A percentile compares a stretch with the other conserved stretches of the same genome.
phyloP scores from a whole-genome alignment of 2,888 invertebrate species.

The Dugesia japonica region DNA sequence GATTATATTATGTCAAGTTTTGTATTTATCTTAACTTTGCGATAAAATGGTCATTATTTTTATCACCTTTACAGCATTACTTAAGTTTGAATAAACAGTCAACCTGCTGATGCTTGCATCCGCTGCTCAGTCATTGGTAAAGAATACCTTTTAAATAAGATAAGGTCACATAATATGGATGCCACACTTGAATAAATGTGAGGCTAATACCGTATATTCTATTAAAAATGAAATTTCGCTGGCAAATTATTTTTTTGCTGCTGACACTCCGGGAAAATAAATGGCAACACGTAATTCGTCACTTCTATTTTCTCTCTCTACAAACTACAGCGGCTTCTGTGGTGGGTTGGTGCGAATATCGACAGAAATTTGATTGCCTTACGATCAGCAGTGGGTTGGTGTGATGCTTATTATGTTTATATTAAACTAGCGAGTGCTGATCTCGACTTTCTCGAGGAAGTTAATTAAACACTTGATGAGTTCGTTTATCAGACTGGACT shows the following conservation, averaged over 20 bases:
- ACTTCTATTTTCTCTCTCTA: background rate
- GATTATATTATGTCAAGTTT: constrained; percentile 8
- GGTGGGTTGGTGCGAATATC: constrained; percentile 5
- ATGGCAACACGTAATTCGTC: constrained; percentile 14
- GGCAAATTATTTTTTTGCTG: constrained; percentile 6
- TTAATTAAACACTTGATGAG: constrained; percentile 20
- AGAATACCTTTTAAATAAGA: background rate
- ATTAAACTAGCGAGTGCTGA: constrained; percentile 5
- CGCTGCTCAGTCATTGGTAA: constrained; percentile 2
- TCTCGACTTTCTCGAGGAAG: constrained; percentile 13
- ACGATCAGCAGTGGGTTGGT: constrained; percentile 9
- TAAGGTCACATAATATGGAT: background rate
- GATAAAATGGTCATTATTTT: constrained; percentile 20
- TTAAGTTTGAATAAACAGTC: background rate
- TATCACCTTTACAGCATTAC: background rate
- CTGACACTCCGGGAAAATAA: constrained; percentile 14
- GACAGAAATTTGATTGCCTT: constrained; percentile 14
- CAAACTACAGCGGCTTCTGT: constrained; percentile 2
- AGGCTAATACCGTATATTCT: constrained; percentile 20
- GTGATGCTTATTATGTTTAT: constrained; percentile 14
- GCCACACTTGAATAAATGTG: constrained; percentile 15
- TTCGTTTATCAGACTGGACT: constrained; percentile 20
- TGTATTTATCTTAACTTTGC: constrained; percentile 5
- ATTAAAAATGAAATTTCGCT: background rate
- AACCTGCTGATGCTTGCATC: constrained; percentile 20